phyloP scores from a whole-genome alignment of 2,113 vertebrate species.

The Nematolebias whitei region DNA sequence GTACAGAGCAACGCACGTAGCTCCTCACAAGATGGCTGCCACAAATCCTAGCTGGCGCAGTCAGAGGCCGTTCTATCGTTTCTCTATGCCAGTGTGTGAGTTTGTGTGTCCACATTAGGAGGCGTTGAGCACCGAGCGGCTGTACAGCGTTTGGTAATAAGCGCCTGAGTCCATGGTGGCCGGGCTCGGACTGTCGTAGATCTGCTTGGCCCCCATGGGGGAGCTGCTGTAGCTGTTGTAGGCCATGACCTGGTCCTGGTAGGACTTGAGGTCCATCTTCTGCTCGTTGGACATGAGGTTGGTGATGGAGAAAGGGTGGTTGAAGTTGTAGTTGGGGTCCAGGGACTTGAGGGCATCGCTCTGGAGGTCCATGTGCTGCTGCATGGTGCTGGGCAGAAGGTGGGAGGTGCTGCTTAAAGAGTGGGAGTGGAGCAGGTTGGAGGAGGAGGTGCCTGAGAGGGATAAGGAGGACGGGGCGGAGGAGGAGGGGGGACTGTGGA shows the following conservation, averaged over 20 bases:
- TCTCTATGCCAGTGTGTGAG: slow-evolving; percentile 21
- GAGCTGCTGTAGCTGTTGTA: slow-evolving; percentile 81
- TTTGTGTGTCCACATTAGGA: slow-evolving; percentile 73
- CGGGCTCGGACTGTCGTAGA: slow-evolving; percentile 80
- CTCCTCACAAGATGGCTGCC: no score
- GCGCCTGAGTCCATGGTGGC: slow-evolving; percentile 82
- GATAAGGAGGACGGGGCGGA: slow-evolving; percentile 66
- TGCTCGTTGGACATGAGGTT: slow-evolving; percentile 91
- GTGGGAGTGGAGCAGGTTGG: slow-evolving; percentile 79
- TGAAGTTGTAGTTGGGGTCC: slow-evolving; percentile 91
- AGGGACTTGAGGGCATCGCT: slow-evolving; percentile 87
- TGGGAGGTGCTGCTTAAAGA: slow-evolving; percentile 67
- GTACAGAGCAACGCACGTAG: no score
- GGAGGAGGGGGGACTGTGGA: slow-evolving; percentile 75
- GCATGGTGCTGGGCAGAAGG: slow-evolving; percentile 81
- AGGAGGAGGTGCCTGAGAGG: slow-evolving; percentile 65
- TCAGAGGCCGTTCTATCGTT: no score
- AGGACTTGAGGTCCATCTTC: slow-evolving; percentile 87
- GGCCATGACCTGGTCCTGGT: slow-evolving; percentile 85
- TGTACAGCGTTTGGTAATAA: slow-evolving; percentile 90
- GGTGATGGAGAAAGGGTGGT: slow-evolving; percentile 93
- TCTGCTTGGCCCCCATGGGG: slow-evolving; percentile 77
- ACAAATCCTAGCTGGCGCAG: no score
- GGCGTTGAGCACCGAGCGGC: slow-evolving; percentile 88
- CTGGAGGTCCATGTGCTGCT: slow-evolving; percentile 87